A percentile compares a stretch with the other conserved stretches of the same genome.
These are phyloP conservation scores for Notothenia rossii DNA, from an alignment of 2,113 vertebrate genomes.

Conservation along the genomic window DNA sequence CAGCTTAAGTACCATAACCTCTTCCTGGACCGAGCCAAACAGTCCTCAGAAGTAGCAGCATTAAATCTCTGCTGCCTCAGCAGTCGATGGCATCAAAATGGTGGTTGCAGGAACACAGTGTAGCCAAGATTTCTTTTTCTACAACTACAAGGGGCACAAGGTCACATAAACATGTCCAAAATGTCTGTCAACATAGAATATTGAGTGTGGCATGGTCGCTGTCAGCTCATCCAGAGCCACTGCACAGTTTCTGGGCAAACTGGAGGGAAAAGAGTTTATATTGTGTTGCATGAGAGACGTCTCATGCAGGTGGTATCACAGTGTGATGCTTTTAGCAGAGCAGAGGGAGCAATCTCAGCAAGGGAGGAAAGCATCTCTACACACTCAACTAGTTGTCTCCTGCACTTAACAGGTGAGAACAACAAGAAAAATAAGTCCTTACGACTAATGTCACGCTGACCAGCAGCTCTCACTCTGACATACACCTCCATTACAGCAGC, in stretches of 20 bases:
- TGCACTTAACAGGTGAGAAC: neutral
- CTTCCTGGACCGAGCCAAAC: neutral
- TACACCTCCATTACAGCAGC: constrained; percentile 18
- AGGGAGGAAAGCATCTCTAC: neutral
- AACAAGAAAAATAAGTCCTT: neutral
- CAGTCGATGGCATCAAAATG: constrained; percentile 52
- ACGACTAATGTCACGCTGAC: constrained; percentile 37
- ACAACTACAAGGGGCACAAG: constrained; percentile 35
- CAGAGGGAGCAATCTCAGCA: neutral
- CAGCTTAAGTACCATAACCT: constrained; percentile 20
- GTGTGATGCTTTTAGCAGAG: constrained; percentile 15
- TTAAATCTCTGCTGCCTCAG: constrained; percentile 55
- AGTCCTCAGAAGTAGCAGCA: constrained; percentile 2
- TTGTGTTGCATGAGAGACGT: neutral
- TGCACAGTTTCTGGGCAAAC: neutral
- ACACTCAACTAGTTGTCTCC: neutral
- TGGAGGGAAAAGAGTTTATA: neutral
- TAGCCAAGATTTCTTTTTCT: constrained; percentile 5
- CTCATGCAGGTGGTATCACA: neutral
- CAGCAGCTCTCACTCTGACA: constrained; percentile 12
- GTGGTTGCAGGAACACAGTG: constrained; percentile 38
- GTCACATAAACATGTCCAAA: constrained; percentile 40
- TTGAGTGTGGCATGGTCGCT: constrained; percentile 4
- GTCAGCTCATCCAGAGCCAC: neutral
- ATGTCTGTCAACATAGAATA: constrained; percentile 27